Evolutionary conservation across 2,888 invertebrate species (phyloP).

Genomic region (Acanthosepion pharaonis): DNA sequence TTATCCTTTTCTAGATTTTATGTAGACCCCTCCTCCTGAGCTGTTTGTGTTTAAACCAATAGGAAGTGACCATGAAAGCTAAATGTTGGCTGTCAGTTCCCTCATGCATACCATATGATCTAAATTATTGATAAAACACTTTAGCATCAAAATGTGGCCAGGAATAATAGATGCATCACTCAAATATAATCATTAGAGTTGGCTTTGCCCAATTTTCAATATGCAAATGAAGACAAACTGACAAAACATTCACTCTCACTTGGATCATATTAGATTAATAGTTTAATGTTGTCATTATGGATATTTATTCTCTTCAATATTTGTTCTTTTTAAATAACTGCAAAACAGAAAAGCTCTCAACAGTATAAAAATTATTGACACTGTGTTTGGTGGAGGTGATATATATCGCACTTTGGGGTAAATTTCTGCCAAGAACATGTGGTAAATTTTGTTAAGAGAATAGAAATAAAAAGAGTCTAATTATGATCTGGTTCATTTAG

Average conservation of each 20-base stretch:
- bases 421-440: too few species aligned
- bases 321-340: not conserved
- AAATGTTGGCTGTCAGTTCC: not conserved
- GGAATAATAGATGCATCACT: not conserved
- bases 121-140: slow-evolving; percentile 20
- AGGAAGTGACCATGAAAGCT: not conserved
- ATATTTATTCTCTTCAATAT: not conserved
- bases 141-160: not conserved
- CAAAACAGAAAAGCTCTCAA: not conserved
- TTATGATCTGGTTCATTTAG: not conserved
- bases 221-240: not conserved
- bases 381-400: too few species aligned
- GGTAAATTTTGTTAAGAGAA: too few species aligned
- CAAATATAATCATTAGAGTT: not conserved
- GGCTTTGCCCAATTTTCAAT: not conserved
- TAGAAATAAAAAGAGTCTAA: not conserved
- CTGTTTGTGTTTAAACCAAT: not conserved
- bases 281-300: not conserved
- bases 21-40: not conserved
- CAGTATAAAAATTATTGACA: too few species aligned
- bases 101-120: not conserved
- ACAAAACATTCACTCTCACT: not conserved
- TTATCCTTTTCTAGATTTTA: not conserved
- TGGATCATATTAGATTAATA: not conserved
- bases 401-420: too few species aligned